Evolutionary conservation across 2,797 vertebrate genomes (phyloP).

Genomic region (Cossypha caffra): DNA sequence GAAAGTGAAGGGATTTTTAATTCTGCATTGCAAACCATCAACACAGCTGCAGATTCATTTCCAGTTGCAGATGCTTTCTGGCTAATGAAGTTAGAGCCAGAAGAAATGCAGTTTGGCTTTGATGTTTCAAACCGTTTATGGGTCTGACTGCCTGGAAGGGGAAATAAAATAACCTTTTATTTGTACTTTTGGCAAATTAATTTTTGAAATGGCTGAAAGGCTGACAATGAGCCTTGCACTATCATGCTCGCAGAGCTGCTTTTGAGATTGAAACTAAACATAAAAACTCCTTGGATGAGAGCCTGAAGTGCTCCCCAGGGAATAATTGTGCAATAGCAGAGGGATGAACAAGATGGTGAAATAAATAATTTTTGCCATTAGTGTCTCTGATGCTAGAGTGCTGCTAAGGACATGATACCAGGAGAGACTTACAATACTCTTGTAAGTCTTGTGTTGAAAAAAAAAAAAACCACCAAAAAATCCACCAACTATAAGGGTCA

Average conservation of each 20-base stretch:
- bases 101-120: conserved; percentile 50
- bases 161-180: background rate
- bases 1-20: background rate
- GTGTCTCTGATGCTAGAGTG: background rate
- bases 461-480: background rate
- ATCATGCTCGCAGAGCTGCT: background rate
- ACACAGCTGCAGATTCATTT: conserved; percentile 65
- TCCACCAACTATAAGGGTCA: background rate
- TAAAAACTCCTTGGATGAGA: conserved; percentile 18
- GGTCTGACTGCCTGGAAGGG: conserved; percentile 2
- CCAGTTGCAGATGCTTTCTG: conserved; percentile 46
- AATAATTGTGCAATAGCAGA: conserved; percentile 51
- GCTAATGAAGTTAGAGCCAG: conserved; percentile 41
- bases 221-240: conserved; percentile 30
- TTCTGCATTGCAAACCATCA: conserved; percentile 39
- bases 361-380: conserved; percentile 22
- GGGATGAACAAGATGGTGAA: conserved; percentile 30
- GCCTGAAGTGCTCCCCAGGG: background rate
- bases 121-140: conserved; percentile 23
- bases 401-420: conserved; percentile 11
- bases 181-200: conserved; percentile 56
- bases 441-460: background rate
- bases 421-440: background rate
- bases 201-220: conserved; percentile 60
- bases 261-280: conserved; percentile 14